Base-by-base conservation (phyloP, 1,140 invertebrate genomes). In the Magallana ariakensis region DNA sequence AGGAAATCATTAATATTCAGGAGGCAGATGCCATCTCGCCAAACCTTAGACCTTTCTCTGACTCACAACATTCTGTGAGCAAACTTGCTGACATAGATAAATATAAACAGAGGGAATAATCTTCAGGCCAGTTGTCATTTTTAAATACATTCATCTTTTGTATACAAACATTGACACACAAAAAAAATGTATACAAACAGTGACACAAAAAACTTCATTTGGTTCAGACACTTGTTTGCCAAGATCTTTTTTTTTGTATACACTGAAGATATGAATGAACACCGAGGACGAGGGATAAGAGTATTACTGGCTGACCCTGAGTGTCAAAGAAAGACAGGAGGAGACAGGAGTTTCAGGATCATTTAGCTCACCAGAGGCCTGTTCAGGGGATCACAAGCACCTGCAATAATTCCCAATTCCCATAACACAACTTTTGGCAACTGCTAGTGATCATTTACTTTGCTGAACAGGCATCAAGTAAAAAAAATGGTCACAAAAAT, bases 1-100 rank as follows among this genome's bases (percentile, higher is more conserved):
- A 75, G 33, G 11, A 33, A 70, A 19, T 70, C 66, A 70, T 70
- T 70, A 70, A 70, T 26, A 70, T 70, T 70, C 66, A 70, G 66
- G 33, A 75, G 66, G 66, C 22, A 33, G 66, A 13, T 13, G 11
- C 33, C 33, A 46, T 46, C 33, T 46, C 0, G 33, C 33, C 3
- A 5, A 46, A 46, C 58, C 58, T 60, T 16, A 13, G 10, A 60
- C 15, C 15, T n/a, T 22, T 70, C 6, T 26, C 22, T 75, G 66
- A 75, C 22, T 75, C 66, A 75, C 66, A 60, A 13, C 33, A 4
- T 19, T 75, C 19, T 75, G 22, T 75, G 5, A 1, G 33, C 7
- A 10, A 75, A 26, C 22, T 10, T 75, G 66, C 66, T 75, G 66
- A 75, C 66, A 75, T 26, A 75, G 22, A 33, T 26, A 26, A 13